Base-by-base conservation (phyloP, 2,113 vertebrate species). In the Oenanthe melanoleuca region DNA sequence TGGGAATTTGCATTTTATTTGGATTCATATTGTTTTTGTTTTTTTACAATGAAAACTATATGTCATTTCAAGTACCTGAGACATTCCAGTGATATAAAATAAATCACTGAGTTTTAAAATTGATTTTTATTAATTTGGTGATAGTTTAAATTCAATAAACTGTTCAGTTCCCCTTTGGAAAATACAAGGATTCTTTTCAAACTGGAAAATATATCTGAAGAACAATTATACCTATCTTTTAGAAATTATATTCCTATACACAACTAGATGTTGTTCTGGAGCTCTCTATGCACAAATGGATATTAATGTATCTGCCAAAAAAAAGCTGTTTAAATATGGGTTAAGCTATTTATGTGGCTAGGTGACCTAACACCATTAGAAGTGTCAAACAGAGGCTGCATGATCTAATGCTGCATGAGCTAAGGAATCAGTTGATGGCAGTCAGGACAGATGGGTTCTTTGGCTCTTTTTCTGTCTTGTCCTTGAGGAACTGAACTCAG, bases 191-290 rank as follows among this genome's bases (percentile, higher is more conserved):
- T 83, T 70, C 19, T 55, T 92, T 77, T 56, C 25, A 73, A 88
- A 77, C 5, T 55, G n/a, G 25, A 83, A 93, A 87, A 53, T 15
- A 7, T 4, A 25, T 40, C 19, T 44, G 12, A 38, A 82, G 67
- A 87, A 70, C 4, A 5, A 2, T 20, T 24, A 0, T 1, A 18
- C 33, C 42, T 61, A 2, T 33, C 2, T 53, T 55, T 63, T 49
- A 47, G 65, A 89, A 84, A 59, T 57, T 15, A 11, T 15, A 45
- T 59, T 81, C 8, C 8, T 89, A 8, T 13, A 55, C 1, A 16
- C 2, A 56, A 8, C 2, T 34, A 60, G 9, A 4, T 57, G 7
- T 66, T 73, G 28, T 38, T 57, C 25, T 63, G 17, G 59, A 29
- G 15, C 42, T 84, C 14, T 60, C 6, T 37, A 9, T 49, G 15